Percentiles rank a stretch among this genome's conserved stretches.
phyloP scores from a whole-genome alignment of 2,113 vertebrate genomes.

The Polypterus senegalus region DNA sequence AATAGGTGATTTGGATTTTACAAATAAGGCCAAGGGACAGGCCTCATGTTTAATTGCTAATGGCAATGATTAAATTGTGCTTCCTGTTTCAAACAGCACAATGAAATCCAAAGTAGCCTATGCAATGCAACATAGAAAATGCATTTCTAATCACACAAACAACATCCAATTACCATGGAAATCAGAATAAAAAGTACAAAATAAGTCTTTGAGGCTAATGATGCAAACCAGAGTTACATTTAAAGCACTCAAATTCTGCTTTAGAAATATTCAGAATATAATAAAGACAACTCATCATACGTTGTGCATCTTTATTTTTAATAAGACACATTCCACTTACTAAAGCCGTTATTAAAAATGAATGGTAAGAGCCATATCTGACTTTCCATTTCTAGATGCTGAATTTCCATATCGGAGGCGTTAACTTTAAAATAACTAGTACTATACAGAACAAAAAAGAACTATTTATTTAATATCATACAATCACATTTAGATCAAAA shows the following conservation, averaged over 20 bases:
- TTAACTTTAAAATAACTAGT: conserved; percentile 66
- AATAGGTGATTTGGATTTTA: background rate
- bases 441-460: conserved; percentile 72
- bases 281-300: conserved; percentile 64
- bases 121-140: conserved; percentile 40
- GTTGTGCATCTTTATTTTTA: conserved; percentile 63
- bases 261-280: conserved; percentile 37
- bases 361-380: conserved; percentile 70
- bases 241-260: conserved; percentile 72
- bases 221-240: conserved; percentile 58
- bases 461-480: conserved; percentile 61
- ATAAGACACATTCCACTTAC: conserved; percentile 81
- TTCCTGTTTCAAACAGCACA: background rate
- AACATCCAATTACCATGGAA: conserved; percentile 41
- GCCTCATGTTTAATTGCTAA: background rate
- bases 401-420: conserved; percentile 61
- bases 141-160: conserved; percentile 42
- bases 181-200: conserved; percentile 56
- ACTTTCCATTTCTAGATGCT: conserved; percentile 20
- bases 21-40: background rate
- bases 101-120: conserved; percentile 11
- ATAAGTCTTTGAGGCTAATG: conserved; percentile 54
- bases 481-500: conserved; percentile 80
- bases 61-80: background rate
- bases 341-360: conserved; percentile 71